Percentiles rank a stretch among this genome's conserved stretches.
Evolutionary conservation across 2,888 invertebrate genomes (phyloP).

Genomic region (Gnatocerus cornutus): DNA sequence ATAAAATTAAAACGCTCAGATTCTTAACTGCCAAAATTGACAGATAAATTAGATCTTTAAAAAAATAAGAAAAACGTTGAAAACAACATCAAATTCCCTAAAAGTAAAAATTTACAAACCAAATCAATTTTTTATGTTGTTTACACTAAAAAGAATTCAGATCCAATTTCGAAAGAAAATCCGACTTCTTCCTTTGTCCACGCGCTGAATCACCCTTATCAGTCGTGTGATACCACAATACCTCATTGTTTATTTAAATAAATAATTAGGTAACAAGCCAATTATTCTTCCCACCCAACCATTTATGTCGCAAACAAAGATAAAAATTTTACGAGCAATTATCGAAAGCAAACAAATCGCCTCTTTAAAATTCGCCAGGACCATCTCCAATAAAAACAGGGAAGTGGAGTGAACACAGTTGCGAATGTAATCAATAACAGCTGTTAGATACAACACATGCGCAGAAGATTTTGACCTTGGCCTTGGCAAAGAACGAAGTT

Average conservation of each 20-base stretch:
- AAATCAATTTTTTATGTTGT: no score
- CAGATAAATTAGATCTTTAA: no score
- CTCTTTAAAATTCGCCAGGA: conserved; percentile 10
- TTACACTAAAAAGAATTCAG: no score
- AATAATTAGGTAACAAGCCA: conserved; percentile 1
- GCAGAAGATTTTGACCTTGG: conserved; percentile 43
- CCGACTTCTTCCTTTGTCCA: no score
- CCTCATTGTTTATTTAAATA: conserved; percentile 2
- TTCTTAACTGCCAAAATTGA: no score
- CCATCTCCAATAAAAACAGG: neutral
- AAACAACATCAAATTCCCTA: no score
- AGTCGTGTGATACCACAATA: conserved; percentile 2
- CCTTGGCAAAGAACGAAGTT: conserved; percentile 49
- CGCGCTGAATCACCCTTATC: neutral
- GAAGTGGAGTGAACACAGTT: neutral
- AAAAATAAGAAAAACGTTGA: no score
- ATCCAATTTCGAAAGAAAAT: no score
- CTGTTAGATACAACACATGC: conserved; percentile 48
- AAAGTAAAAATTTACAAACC: no score
- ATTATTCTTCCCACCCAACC: neutral
- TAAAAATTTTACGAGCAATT: neutral
- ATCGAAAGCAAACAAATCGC: neutral
- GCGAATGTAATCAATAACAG: conserved; percentile 47
- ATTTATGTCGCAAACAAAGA: no score
- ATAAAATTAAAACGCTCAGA: no score